These are phyloP conservation scores for Agriopis leucophaearia DNA, from an alignment of 2,888 invertebrate species.

Conservation along the genomic window DNA sequence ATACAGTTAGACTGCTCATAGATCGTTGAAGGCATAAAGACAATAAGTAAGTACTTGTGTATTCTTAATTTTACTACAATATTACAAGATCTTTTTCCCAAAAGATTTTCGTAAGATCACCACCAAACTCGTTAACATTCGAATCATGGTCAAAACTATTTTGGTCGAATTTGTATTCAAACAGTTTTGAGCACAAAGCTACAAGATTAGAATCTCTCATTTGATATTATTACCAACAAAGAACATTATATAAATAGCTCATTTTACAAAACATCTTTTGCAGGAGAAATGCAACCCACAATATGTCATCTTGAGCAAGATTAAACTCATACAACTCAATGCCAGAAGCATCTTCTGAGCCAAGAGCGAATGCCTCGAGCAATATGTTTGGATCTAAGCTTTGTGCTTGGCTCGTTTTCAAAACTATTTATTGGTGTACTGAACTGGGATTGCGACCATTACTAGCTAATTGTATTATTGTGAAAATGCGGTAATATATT, in stretches of 20 bases:
- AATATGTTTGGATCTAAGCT: conserved; percentile 47
- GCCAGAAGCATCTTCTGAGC: conserved; percentile 41
- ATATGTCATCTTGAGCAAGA: conserved; percentile 33
- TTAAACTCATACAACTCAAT: conserved; percentile 38
- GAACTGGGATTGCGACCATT: neutral
- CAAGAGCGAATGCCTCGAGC: conserved; percentile 38
- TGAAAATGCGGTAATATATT: neutral
- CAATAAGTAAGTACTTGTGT: no score
- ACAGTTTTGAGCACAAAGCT: no score
- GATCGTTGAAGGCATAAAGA: no score
- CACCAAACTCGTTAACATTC: no score
- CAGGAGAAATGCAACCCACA: conserved; percentile 13
- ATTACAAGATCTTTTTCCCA: no score
- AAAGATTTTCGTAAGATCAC: no score
- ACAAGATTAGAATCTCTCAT: no score
- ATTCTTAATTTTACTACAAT: no score
- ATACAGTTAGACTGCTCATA: no score
- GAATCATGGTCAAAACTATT: no score
- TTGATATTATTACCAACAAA: neutral
- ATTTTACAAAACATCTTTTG: neutral
- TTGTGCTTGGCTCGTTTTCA: conserved; percentile 42
- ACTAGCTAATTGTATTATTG: no score
- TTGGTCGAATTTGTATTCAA: no score
- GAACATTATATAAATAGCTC: neutral
- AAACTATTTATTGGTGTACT: conserved; percentile 46